Percentiles rank a stretch among this genome's conserved stretches.
These are phyloP conservation scores for Ectemnius lituratus DNA, from an alignment of 2,888 invertebrate genomes.

Conservation along the genomic window DNA sequence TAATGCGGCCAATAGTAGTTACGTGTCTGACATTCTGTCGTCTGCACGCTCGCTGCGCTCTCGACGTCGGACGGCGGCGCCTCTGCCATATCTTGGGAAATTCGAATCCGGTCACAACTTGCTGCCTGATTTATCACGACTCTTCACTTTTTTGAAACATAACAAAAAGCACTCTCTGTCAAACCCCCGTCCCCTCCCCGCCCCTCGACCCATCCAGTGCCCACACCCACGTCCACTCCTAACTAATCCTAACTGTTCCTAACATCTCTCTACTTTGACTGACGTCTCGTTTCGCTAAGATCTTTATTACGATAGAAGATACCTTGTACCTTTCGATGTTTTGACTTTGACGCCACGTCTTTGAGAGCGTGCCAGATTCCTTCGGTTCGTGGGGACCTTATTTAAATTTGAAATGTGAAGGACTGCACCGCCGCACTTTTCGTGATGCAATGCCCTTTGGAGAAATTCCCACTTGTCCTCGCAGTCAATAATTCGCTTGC, in stretches of 20 bases:
- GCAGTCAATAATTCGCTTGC: conserved; percentile 1
- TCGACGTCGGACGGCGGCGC: neutral
- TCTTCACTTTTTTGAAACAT: neutral
- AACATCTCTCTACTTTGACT: neutral
- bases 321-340: conserved; percentile 31
- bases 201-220: too few species aligned
- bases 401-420: conserved; percentile 52
- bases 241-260: too few species aligned
- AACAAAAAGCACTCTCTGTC: neutral
- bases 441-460: conserved; percentile 42
- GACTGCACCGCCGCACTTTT: conserved; percentile 21
- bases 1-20: too few species aligned
- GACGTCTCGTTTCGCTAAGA: neutral
- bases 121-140: neutral
- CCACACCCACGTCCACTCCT: too few species aligned
- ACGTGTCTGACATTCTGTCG: conserved; percentile 35
- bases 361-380: conserved; percentile 55
- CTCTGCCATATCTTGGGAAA: neutral
- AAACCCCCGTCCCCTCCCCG: too few species aligned
- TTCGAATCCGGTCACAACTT: conserved; percentile 7
- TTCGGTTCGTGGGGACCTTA: conserved; percentile 23
- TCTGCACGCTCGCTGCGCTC: conserved; percentile 18
- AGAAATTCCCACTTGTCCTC: conserved; percentile 7
- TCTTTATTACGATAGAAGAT: conserved; percentile 7
- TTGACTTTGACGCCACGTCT: conserved; percentile 40